Conservation (phyloP, 2,888 invertebrate species). For the Caenorhabditis sp. region DNA sequence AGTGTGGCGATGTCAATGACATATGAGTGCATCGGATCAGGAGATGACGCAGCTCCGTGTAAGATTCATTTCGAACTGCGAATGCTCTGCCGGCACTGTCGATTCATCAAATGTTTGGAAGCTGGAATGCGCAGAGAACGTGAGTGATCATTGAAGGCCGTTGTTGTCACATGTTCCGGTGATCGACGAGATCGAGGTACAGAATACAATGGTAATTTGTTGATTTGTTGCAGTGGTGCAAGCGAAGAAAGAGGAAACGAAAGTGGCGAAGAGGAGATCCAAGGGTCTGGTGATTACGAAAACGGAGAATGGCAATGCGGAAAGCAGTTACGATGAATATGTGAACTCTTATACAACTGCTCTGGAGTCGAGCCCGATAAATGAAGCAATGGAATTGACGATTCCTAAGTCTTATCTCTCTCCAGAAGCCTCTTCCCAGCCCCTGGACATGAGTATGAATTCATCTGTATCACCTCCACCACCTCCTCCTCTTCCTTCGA, state of each 20-base stretch:
- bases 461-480: conserved; percentile 25
- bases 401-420: conserved; percentile 57
- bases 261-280: conserved; percentile 57
- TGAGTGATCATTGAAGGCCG: conserved; percentile 51
- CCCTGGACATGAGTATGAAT: conserved; percentile 26
- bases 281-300: conserved; percentile 48
- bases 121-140: conserved; percentile 74
- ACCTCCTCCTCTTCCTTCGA: conserved; percentile 26
- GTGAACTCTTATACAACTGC: conserved; percentile 40
- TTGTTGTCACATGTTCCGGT: conserved; percentile 35
- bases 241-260: conserved; percentile 64
- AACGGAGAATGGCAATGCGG: conserved; percentile 31
- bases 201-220: conserved; percentile 37
- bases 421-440: conserved; percentile 29
- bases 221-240: conserved; percentile 65
- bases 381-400: conserved; percentile 34
- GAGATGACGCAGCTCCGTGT: conserved; percentile 39
- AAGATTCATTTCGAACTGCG: conserved; percentile 68
- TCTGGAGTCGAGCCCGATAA: conserved; percentile 26
- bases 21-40: conserved; percentile 72
- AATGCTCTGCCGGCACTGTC: conserved; percentile 74
- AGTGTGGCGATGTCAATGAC: conserved; percentile 74
- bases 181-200: conserved; percentile 37
- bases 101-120: conserved; percentile 70
- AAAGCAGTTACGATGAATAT: conserved; percentile 58